Evolutionary conservation across 2,888 invertebrate species (phyloP), one percentile per base, ranked within the genome.

Genomic region (Acanthosepion pharaonis): DNA sequence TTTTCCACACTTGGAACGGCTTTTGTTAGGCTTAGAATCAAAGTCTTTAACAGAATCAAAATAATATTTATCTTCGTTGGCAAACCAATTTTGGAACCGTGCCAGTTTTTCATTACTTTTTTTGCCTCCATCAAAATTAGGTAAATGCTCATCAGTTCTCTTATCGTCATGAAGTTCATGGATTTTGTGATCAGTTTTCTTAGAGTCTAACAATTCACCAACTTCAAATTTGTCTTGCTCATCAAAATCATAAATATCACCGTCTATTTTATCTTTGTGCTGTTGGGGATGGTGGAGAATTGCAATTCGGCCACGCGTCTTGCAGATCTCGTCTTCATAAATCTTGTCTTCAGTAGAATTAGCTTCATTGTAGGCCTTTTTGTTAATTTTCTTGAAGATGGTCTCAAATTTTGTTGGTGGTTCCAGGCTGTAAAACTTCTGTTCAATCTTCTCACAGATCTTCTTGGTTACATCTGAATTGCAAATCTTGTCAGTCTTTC

Each of bases 161-260:
- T 93, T 48, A 33, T 93, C 28, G 18, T 93, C 93, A 28, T 93
- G 49, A 28, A 49, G 53, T n/a, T 93, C 93, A 0, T 93, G 49
- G 20, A 93, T 53, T 51, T 53, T 93, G n/a, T 93, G 93, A 25
- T 93, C 93, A 0, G 93, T n/a, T 51, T 93, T 93, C 20, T 49
- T 93, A 20, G 93, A 93, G 1, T 93, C 93, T 28, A 53, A 93
- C 11, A 93, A 93, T 93, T 93, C 93, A n/a, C 28, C 33, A 3
- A 93, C n/a, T n/a, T 93, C 53, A 6, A 93, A 15, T 53, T 51
- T 93, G 25, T 93, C 93, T 93, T 93, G 51, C 18, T 93, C 93
- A n/a, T 93, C 93, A n/a, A 93, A 93, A 51, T 93, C 93, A 53
- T 93, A 93, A 5, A 93, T 53, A 28, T 93, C 93, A 23, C 93